phyloP scores from a whole-genome alignment of 1,140 invertebrate genomes.

The Armadillidium nasatum region DNA sequence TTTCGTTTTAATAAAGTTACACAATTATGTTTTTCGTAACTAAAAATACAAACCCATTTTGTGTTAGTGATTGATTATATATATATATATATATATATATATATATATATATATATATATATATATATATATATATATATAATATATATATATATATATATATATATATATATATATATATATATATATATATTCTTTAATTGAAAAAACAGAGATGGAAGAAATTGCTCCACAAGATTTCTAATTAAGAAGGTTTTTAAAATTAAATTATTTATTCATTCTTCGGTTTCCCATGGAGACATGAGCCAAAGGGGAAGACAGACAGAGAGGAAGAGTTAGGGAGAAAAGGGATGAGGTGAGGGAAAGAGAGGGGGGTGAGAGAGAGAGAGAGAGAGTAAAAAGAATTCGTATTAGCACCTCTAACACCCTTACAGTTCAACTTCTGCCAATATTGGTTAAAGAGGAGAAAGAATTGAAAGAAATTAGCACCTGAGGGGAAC shows the following conservation, averaged over 20 bases:
- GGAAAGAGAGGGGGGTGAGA: background rate
- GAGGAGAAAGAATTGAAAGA: slow-evolving; percentile 17
- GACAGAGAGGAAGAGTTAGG: background rate
- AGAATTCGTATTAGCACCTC: background rate
- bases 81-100: too few species aligned
- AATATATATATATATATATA: slow-evolving; percentile 24
- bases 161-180: slow-evolving; percentile 22
- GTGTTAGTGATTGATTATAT: too few species aligned
- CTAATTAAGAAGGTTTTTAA: slow-evolving; percentile 8
- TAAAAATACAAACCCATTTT: too few species aligned
- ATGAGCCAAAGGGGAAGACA: background rate
- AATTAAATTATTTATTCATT: slow-evolving; percentile 13
- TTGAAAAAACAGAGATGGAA: slow-evolving; percentile 1
- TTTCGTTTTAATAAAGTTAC: too few species aligned
- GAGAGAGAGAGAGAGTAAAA: background rate
- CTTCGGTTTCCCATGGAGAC: slow-evolving; percentile 8
- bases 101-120: too few species aligned
- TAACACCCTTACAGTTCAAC: slow-evolving; percentile 3
- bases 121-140: slow-evolving; percentile 1
- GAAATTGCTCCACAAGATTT: background rate
- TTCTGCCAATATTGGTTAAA: slow-evolving; percentile 19
- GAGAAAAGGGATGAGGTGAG: too few species aligned
- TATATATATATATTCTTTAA: background rate
- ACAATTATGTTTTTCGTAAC: too few species aligned
- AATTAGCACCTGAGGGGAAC: slow-evolving; percentile 7